phyloP scores from a whole-genome alignment of 1,140 invertebrate genomes.

The Doryteuthis pealeii region DNA sequence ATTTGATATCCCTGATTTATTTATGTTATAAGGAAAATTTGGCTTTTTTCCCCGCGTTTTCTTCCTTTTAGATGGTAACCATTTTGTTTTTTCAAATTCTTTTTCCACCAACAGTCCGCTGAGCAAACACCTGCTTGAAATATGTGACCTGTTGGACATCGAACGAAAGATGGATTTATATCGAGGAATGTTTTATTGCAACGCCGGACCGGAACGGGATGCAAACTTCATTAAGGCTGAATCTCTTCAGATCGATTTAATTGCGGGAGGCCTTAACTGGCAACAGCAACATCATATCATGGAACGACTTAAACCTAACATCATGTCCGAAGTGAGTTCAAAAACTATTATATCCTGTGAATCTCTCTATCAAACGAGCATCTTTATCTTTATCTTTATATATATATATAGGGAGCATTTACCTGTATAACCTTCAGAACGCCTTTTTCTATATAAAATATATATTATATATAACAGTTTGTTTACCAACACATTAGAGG shows the following conservation, averaged over 20 bases:
- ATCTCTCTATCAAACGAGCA: neutral
- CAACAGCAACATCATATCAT: constrained; percentile 53
- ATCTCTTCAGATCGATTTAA: constrained; percentile 50
- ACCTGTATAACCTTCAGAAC: neutral
- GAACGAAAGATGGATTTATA: constrained; percentile 54
- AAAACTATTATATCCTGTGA: too few relatives aligned
- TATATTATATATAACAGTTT: too few relatives aligned
- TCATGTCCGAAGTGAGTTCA: constrained; percentile 44
- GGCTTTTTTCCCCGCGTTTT: neutral
- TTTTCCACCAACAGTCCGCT: constrained; percentile 37
- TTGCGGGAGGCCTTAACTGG: constrained; percentile 53
- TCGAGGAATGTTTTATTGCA: constrained; percentile 51
- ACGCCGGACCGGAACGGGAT: constrained; percentile 42
- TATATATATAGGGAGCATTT: too few relatives aligned
- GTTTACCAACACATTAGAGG: too few relatives aligned
- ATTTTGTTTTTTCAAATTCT: neutral
- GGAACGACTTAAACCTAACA: constrained; percentile 43
- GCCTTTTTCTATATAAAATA: too few relatives aligned
- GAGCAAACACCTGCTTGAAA: constrained; percentile 53
- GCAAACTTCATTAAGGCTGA: constrained; percentile 50
- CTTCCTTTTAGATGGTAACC: neutral
- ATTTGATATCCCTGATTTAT: too few relatives aligned
- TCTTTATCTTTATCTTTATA: neutral
- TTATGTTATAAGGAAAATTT: too few relatives aligned
- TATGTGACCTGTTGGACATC: constrained; percentile 52